Percentiles rank a stretch among this genome's conserved stretches.
phyloP scores from a whole-genome alignment of 2,797 vertebrate species.

The Mormyrops boulengeri region DNA sequence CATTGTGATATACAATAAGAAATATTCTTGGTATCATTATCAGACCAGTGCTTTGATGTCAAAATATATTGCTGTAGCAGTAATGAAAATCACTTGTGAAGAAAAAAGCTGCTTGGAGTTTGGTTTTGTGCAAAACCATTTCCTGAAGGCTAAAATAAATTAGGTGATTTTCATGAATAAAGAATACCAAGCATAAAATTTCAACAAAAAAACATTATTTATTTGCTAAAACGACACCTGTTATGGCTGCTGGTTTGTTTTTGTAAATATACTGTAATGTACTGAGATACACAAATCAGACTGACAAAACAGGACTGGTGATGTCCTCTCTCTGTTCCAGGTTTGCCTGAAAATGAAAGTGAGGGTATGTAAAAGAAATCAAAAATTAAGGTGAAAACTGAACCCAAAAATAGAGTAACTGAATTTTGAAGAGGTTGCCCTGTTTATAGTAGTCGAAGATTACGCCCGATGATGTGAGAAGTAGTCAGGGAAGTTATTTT shows the following conservation, averaged over 20 bases:
- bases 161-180: constrained; percentile 13
- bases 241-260: not conserved
- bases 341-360: not conserved
- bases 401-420: not conserved
- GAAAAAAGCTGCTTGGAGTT: not conserved
- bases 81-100: not conserved
- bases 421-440: not conserved
- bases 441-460: not conserved
- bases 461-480: not conserved
- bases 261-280: not conserved
- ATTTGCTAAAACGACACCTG: not conserved
- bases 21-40: not conserved
- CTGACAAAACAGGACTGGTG: not conserved
- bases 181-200: not conserved
- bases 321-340: not conserved
- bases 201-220: not conserved
- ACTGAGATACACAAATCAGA: not conserved
- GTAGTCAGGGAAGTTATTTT: not conserved
- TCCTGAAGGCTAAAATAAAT: not conserved
- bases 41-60: not conserved
- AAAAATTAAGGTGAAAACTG: not conserved
- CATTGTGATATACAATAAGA: not conserved
- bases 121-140: not conserved
- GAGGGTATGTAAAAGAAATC: not conserved
- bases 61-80: not conserved